Evolutionary conservation across 2,113 vertebrate genomes (phyloP).

Genomic region (Pavo muticus): DNA sequence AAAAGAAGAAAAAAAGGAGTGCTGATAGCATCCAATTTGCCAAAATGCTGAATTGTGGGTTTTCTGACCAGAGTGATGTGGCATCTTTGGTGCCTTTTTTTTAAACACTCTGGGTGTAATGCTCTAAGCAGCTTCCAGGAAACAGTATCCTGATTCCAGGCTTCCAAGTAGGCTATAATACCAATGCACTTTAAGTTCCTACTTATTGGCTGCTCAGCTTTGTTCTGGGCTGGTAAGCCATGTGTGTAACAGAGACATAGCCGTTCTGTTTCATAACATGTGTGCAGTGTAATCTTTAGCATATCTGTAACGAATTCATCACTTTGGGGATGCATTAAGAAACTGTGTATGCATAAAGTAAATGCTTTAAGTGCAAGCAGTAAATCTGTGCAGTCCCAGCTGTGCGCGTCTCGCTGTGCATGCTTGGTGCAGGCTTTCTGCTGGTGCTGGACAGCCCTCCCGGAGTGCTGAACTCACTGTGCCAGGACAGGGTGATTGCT

Average conservation of each 20-base stretch:
- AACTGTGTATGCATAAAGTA: not conserved
- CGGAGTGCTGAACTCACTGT: not conserved
- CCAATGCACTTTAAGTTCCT: not conserved
- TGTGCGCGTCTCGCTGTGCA: not conserved
- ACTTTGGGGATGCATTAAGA: not conserved
- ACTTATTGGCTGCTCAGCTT: not conserved
- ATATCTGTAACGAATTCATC: not conserved
- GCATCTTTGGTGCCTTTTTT: too few species aligned
- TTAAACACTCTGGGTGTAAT: not conserved
- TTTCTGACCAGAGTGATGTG: not conserved
- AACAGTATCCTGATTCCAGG: not conserved
- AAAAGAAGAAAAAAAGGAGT: not conserved
- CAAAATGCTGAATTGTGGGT: not conserved
- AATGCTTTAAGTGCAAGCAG: not conserved
- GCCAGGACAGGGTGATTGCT: rapidly evolving
- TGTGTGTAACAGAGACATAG: not conserved
- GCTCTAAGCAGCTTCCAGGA: not conserved
- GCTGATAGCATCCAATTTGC: not conserved
- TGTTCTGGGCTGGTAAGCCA: not conserved
- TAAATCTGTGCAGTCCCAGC: not conserved
- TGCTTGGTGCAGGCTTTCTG: not conserved
- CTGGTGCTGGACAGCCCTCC: rapidly evolving
- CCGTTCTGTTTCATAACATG: rapidly evolving
- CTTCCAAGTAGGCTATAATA: not conserved
- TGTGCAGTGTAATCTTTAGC: not conserved